Base-by-base conservation (phyloP, 2,113 vertebrate species). In the Antechinus flavipes region DNA sequence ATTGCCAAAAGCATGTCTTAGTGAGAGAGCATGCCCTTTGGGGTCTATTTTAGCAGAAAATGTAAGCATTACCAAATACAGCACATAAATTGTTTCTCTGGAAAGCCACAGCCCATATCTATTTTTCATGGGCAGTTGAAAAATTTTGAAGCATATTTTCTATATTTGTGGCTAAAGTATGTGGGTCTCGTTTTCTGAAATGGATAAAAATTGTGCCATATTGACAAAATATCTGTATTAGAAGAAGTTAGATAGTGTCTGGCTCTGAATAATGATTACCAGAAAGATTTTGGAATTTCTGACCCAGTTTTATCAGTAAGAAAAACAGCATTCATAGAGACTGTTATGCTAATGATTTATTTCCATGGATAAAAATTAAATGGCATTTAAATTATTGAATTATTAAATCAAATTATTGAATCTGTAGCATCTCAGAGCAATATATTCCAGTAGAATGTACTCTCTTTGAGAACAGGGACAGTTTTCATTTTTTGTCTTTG, bases 51-150 rank as follows among this genome's bases (percentile, higher is more conserved):
- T 50, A 95, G 95, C 47, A 92, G 90, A 93, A 96, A 97, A 25
- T 92, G 54, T 54, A 76, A 76, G 54, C 89, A 93, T 92, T 91
- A 90, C 95, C 58, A 0, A 2, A 92, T 96, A 94, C 2, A 55
- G 54, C 89, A 61, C 47, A 30, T 92, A 95, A 96, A 93, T 96
- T 96, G 93, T 96, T 97, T 97, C 94, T 90, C 92, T 95, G 76
- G 91, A 93, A 97, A 94, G 35, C 50, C 26, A 27, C 35, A 27
- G 10, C 91, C 49, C 94, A 94, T 94, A 95, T 95, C 94, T 91
- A 93, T 93, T 84, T 93, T 93, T 47, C 95, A 49, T 0, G 0
- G 92, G 52, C 47, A 68, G 90, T 96, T 92, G 50, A 90, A 91
- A 94, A 92, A 93, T 84, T 84, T 7, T 84, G n/a, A 84, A 84